A percentile compares a stretch with the other conserved stretches of the same genome.
These are phyloP conservation scores for Heliopora coerulea DNA, from an alignment of 92 coral and sea anemone genomes.

Conservation along the genomic window DNA sequence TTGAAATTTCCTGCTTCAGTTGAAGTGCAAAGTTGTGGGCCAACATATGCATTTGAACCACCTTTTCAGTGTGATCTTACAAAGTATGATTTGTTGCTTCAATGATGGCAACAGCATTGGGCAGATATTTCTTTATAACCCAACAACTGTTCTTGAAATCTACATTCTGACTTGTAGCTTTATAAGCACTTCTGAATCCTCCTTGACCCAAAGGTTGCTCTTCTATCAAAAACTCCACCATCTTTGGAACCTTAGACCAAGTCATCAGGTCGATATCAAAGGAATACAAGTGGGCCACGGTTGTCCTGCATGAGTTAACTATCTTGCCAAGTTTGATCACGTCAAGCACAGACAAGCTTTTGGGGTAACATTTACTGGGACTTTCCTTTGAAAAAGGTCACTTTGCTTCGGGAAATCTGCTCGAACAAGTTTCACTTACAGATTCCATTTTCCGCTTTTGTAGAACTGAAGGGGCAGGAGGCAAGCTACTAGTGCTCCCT, in stretches of 20 bases:
- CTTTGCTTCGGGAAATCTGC: neutral
- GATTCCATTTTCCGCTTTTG: neutral
- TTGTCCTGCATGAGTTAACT: constrained; percentile 21
- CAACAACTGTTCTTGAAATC: too few relatives aligned
- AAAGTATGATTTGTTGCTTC: neutral
- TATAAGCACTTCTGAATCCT: constrained; percentile 41
- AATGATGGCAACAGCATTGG: constrained; percentile 19
- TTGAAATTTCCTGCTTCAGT: neutral
- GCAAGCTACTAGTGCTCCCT: neutral
- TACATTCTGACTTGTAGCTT: too few relatives aligned
- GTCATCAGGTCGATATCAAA: constrained; percentile 42
- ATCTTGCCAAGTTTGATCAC: constrained; percentile 53
- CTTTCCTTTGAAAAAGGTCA: neutral
- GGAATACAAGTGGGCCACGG: constrained; percentile 34
- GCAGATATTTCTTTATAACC: too few relatives aligned
- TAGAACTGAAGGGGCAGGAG: neutral
- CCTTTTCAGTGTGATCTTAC: constrained; percentile 7
- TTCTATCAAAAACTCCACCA: constrained; percentile 39
- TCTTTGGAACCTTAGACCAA: constrained; percentile 31
- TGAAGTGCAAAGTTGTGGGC: constrained; percentile 26
- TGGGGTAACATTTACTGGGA: too few relatives aligned
- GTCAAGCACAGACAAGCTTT: constrained; percentile 47
- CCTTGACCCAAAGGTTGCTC: constrained; percentile 43
- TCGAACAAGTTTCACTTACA: neutral
- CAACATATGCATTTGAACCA: too few relatives aligned